Evolutionary conservation across 35 echinoderm and acorn worm genomes (phyloP).

Genomic region (Ptychodera flava): DNA sequence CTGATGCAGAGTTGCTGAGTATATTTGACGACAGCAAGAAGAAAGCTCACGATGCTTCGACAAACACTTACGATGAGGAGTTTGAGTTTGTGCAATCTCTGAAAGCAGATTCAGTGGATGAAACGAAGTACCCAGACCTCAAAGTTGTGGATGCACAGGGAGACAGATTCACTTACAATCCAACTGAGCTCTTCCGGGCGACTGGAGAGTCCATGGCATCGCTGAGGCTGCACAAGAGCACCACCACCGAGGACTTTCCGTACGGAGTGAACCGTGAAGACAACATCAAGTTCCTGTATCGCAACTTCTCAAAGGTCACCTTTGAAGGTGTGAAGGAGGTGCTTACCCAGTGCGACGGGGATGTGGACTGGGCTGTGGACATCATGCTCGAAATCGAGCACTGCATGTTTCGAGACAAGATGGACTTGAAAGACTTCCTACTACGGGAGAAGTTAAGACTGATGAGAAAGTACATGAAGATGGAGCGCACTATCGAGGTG

Average conservation of each 20-base stretch:
- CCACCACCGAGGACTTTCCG: neutral
- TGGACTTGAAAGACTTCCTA: neutral
- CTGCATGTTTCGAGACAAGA: neutral
- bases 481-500: too few relatives aligned
- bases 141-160: too few relatives aligned
- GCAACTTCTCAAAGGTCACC: neutral
- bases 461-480: too few relatives aligned
- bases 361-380: neutral
- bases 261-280: neutral
- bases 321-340: neutral
- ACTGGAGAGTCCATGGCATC: neutral
- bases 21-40: too few relatives aligned
- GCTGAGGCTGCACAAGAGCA: neutral
- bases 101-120: too few relatives aligned
- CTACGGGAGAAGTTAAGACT: neutral
- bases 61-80: too few relatives aligned
- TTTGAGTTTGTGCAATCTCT: too few relatives aligned
- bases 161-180: neutral
- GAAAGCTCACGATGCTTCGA: too few relatives aligned
- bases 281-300: neutral
- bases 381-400: neutral
- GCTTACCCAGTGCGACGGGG: neutral
- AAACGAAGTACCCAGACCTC: too few relatives aligned
- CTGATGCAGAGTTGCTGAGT: too few relatives aligned
- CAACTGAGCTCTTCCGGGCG: neutral